phyloP scores from a whole-genome alignment of 2,797 vertebrate species.

The Halcyon leucocephala region DNA sequence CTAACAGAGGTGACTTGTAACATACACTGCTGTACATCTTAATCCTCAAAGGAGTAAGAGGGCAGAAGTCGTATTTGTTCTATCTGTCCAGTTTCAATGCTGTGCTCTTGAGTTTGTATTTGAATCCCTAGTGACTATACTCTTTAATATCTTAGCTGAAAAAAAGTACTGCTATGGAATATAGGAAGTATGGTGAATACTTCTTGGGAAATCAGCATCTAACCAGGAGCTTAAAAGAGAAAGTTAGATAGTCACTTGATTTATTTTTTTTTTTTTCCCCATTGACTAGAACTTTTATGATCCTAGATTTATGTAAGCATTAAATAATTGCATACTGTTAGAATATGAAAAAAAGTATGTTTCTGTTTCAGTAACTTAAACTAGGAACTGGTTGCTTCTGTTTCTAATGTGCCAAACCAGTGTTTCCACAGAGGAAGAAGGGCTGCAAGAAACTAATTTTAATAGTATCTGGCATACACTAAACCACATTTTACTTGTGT shows the following conservation, averaged over 20 bases:
- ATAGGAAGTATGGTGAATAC: not conserved
- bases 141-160: not conserved
- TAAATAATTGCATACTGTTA: not conserved
- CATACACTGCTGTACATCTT: not conserved
- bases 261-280: not conserved
- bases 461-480: not conserved
- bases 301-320: not conserved
- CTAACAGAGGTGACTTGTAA: not conserved
- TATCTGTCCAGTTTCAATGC: not conserved
- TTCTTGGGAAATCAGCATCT: not conserved
- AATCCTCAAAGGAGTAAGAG: not conserved
- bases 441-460: not conserved
- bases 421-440: not conserved
- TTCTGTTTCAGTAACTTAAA: not conserved
- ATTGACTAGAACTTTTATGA: not conserved
- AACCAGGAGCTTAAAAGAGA: not conserved
- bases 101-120: not conserved
- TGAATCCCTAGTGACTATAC: not conserved
- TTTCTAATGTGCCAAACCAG: not conserved
- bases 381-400: not conserved
- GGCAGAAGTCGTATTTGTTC: not conserved
- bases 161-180: not conserved
- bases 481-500: not conserved
- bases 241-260: not conserved
- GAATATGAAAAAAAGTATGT: not conserved